These are phyloP conservation scores for Gnatocerus cornutus DNA, from an alignment of 2,888 invertebrate genomes.

Conservation along the genomic window DNA sequence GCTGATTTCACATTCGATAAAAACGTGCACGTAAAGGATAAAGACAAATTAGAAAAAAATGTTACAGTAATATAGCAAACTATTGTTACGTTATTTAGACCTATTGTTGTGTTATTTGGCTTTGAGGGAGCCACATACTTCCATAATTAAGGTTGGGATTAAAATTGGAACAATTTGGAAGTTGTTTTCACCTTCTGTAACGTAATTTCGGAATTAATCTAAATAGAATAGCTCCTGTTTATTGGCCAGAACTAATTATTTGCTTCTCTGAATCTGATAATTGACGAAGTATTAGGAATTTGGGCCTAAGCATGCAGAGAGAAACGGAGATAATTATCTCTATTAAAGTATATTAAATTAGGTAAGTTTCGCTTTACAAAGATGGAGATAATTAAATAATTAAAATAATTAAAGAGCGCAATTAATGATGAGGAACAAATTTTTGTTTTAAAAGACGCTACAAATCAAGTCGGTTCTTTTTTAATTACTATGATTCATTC, in stretches of 20 bases:
- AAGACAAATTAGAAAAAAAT: neutral
- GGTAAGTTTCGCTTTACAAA: no score
- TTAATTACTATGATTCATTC: no score
- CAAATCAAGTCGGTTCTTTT: no score
- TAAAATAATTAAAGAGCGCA: no score
- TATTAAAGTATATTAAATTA: neutral
- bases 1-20: slow-evolving; percentile 11
- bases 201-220: slow-evolving; percentile 1
- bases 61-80: neutral
- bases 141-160: neutral
- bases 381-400: no score
- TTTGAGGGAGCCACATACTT: neutral
- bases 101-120: neutral
- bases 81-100: neutral
- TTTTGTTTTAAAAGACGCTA: no score
- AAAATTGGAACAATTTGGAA: neutral
- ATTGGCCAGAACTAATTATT: slow-evolving; percentile 17
- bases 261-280: slow-evolving; percentile 3
- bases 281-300: slow-evolving; percentile 6
- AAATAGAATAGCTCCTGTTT: slow-evolving; percentile 18
- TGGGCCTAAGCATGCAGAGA: neutral
- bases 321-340: neutral
- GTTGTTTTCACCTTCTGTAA: neutral
- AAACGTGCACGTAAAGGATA: neutral
- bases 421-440: no score